Base-by-base conservation (phyloP, 2,888 invertebrate genomes). In the Limnephilus marmoratus region DNA sequence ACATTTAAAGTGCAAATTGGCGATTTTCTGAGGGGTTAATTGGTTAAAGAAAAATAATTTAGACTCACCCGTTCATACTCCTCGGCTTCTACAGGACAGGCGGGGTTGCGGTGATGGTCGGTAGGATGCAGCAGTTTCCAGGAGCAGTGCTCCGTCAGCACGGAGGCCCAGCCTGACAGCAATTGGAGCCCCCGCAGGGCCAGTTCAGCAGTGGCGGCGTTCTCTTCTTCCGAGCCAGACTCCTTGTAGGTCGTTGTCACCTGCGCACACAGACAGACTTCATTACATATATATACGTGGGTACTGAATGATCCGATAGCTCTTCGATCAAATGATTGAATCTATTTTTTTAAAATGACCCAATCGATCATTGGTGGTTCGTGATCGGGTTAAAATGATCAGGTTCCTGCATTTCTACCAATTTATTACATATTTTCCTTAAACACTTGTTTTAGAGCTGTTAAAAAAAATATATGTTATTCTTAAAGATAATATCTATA, bases 111-210 rank as follows among this genome's bases (percentile, higher is more conserved):
- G 95, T 99, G 98, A 95, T 99, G 99, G 96, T 99, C 99, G 0
- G 99, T 99, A 1, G 99, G 99, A 95, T 99, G 99, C 94, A 99
- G 96, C 92, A 99, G 96, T 96, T 99, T 99, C 99, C 99, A 99
- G 0, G 99, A 99, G 95, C 99, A 99, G 92, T 99, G 96, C 95
- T 99, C 99, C 0, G 99, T 99, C 0, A 99, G 98, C 89, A 99
- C 98, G 93, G 98, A 98, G 24, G 99, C 99, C 99, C 99, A 99
- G 93, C 99, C 98, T 0, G 99, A 99, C 7, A 99, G 96, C 91
- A 99, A 96, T 95, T 99, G 99, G 0, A 99, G 96, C 0, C 99
- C 99, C 4, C 98, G 97, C 29, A 99, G 96, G 9, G 99, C 99
- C 93, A 99, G 96, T 94, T 99, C 98, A 0, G 98, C 97, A 3